Conservation (phyloP, 2,888 invertebrate species). For the Polietes domitor region DNA sequence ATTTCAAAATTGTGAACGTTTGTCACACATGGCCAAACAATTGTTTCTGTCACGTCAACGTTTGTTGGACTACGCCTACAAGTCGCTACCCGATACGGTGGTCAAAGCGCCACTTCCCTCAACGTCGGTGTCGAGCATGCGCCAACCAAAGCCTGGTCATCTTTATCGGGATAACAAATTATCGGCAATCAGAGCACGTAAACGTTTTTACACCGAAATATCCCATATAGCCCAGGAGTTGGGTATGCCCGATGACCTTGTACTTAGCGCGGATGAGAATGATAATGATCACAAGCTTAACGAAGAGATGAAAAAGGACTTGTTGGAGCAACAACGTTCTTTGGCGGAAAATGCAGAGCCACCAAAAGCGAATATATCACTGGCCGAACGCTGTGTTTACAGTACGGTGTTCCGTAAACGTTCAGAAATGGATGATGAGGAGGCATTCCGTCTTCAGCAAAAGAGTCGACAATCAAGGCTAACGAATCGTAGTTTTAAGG, state of each 20-base stretch:
- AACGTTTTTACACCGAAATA: slow-evolving; percentile 84
- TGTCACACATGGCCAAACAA: slow-evolving; percentile 83
- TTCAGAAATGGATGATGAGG: slow-evolving; percentile 72
- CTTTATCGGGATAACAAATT: slow-evolving; percentile 80
- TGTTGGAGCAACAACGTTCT: slow-evolving; percentile 29
- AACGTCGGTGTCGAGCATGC: slow-evolving; percentile 67
- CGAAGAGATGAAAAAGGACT: slow-evolving; percentile 50
- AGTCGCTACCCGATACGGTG: slow-evolving; percentile 82
- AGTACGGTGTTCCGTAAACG: slow-evolving; percentile 75
- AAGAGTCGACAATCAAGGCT: slow-evolving; percentile 70
- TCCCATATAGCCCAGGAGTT: slow-evolving; percentile 86
- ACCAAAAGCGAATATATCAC: slow-evolving; percentile 66
- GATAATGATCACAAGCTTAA: slow-evolving; percentile 39
- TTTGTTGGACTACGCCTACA: slow-evolving; percentile 85
- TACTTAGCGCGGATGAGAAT: slow-evolving; percentile 85
- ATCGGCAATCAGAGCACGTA: slow-evolving; percentile 83
- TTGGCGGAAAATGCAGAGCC: slow-evolving; percentile 49
- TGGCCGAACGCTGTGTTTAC: slow-evolving; percentile 76
- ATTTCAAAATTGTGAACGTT: slow-evolving; percentile 83
- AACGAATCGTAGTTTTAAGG: slow-evolving; percentile 80
- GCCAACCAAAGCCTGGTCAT: slow-evolving; percentile 76
- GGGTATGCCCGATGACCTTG: slow-evolving; percentile 83
- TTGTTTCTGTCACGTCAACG: slow-evolving; percentile 89
- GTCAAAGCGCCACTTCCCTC: slow-evolving; percentile 32
- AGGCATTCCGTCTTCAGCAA: slow-evolving; percentile 72